Evolutionary conservation across 23 tunicate genomes (phyloP).

Genomic region (Halocynthia aurantium): DNA sequence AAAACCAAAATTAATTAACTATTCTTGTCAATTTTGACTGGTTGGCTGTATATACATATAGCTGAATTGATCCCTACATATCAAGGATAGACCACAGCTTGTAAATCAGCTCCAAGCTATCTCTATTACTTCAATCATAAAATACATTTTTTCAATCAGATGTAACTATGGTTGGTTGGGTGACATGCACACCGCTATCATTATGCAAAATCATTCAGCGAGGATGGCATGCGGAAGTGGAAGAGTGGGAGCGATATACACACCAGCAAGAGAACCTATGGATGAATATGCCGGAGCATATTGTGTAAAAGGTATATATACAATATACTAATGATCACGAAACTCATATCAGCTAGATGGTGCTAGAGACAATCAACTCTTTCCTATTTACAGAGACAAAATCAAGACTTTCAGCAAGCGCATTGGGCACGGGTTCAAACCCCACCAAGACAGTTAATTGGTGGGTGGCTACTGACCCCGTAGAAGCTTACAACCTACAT

Average conservation of each 20-base stretch:
- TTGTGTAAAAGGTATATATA: slow-evolving; percentile 35
- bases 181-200: slow-evolving; percentile 50
- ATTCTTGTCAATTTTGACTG: background rate
- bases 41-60: no score
- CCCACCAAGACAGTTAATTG: slow-evolving; percentile 44
- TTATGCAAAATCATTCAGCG: slow-evolving; percentile 34
- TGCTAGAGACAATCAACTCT: background rate
- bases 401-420: background rate
- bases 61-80: no score
- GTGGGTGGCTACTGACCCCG: slow-evolving; percentile 63
- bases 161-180: slow-evolving; percentile 62
- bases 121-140: background rate
- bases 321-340: background rate
- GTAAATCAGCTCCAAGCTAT: background rate
- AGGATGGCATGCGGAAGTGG: slow-evolving; percentile 33
- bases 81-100: no score
- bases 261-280: slow-evolving; percentile 5
- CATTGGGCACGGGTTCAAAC: background rate
- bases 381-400: background rate
- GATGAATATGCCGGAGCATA: slow-evolving; percentile 34
- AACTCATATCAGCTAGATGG: no score
- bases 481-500: slow-evolving; percentile 37
- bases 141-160: slow-evolving; percentile 12
- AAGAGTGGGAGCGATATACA: slow-evolving; percentile 40
- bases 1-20: no score